phyloP scores from a whole-genome alignment of 2,797 vertebrate genomes.

The Microctenopoma steveboyesi region DNA sequence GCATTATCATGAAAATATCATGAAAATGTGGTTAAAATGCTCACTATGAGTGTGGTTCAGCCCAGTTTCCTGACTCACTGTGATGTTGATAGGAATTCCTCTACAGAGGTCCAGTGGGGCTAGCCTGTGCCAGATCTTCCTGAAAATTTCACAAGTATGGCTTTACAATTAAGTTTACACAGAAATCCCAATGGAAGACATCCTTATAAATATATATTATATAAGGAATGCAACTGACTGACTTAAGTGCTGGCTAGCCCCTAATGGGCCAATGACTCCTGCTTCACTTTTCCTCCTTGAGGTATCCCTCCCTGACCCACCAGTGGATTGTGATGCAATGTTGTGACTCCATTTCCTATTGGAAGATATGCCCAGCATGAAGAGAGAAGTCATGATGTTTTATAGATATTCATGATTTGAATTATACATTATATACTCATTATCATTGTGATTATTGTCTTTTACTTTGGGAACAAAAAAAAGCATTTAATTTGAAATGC shows the following conservation, averaged over 20 bases:
- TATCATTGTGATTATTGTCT: constrained; percentile 76
- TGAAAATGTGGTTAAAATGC: constrained; percentile 37
- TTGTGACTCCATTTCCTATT: constrained; percentile 81
- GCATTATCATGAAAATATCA: constrained; percentile 45
- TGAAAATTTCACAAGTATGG: constrained; percentile 28
- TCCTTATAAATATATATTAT: constrained; percentile 14
- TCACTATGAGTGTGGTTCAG: constrained; percentile 47
- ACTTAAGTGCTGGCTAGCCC: constrained; percentile 36
- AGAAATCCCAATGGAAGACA: constrained; percentile 36
- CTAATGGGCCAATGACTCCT: constrained; percentile 56
- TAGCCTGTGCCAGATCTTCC: constrained; percentile 31
- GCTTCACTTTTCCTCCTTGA: constrained; percentile 68
- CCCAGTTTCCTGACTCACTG: constrained; percentile 62
- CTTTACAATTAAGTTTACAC: constrained; percentile 28
- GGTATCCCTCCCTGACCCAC: constrained; percentile 52
- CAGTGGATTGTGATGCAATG: constrained; percentile 83
- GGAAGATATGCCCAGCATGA: constrained; percentile 84
- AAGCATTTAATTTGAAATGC: constrained; percentile 80
- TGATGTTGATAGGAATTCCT: constrained; percentile 51
- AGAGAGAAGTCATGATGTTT: constrained; percentile 82
- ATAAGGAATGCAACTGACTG: constrained; percentile 24
- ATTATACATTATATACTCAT: constrained; percentile 61
- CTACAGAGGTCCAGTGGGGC: constrained; percentile 28
- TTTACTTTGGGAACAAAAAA: constrained; percentile 75
- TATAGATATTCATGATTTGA: constrained; percentile 78